Evolutionary conservation across 1,140 invertebrate species (phyloP).

Genomic region (Helicoverpa zea): DNA sequence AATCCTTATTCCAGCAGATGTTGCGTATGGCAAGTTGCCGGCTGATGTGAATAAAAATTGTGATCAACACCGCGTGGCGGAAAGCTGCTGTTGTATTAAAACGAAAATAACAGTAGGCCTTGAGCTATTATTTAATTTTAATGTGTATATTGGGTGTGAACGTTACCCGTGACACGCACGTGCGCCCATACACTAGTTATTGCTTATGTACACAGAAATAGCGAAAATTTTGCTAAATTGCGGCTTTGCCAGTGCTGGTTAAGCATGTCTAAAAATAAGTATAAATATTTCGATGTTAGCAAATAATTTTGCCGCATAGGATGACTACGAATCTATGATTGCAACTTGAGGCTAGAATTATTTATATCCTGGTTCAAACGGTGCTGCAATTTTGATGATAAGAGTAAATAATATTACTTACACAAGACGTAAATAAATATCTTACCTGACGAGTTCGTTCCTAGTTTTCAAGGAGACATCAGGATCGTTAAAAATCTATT

Average conservation of each 20-base stretch:
- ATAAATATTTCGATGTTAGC: slow-evolving; percentile 3
- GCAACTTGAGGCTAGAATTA: not conserved
- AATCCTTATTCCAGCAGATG: slow-evolving; percentile 21
- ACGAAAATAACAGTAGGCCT: slow-evolving; percentile 76
- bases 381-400: slow-evolving; percentile 2
- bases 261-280: slow-evolving; percentile 29
- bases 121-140: slow-evolving; percentile 83
- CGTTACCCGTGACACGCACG: slow-evolving; percentile 53
- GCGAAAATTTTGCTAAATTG: slow-evolving; percentile 38
- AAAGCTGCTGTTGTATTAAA: slow-evolving; percentile 66
- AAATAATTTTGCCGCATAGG: not conserved
- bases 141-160: slow-evolving; percentile 76
- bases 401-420: not conserved
- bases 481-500: slow-evolving; percentile 18
- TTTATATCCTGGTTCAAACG: not conserved
- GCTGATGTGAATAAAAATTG: slow-evolving; percentile 51
- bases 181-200: slow-evolving; percentile 39
- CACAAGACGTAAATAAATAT: not conserved
- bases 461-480: not conserved
- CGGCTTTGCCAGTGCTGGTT: slow-evolving; percentile 14
- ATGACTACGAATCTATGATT: not conserved
- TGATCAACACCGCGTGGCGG: slow-evolving; percentile 44
- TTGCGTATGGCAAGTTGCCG: slow-evolving; percentile 41
- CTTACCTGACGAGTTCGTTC: too few relatives aligned
- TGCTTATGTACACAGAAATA: slow-evolving; percentile 40